Percentiles rank a stretch among this genome's conserved stretches.
Evolutionary conservation across 2,888 invertebrate genomes (phyloP).

Genomic region (Malthinus flaveolus): DNA sequence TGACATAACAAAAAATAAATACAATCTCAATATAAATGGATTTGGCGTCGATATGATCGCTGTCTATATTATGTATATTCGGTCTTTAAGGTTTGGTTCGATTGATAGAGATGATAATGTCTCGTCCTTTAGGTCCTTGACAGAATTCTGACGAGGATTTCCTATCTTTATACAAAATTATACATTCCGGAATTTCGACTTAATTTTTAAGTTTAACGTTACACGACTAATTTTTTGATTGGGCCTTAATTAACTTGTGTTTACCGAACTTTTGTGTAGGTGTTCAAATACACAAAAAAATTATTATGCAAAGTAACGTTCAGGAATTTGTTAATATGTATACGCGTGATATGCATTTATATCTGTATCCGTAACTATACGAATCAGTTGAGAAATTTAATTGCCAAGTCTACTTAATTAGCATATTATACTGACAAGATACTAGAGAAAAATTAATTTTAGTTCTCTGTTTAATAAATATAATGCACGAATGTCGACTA

Average conservation of each 20-base stretch:
- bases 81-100: slow-evolving; percentile 40
- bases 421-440: too few relatives aligned
- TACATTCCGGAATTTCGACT: slow-evolving; percentile 46
- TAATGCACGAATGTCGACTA: too few relatives aligned
- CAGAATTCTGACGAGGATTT: slow-evolving; percentile 49
- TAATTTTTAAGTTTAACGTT: slow-evolving; percentile 4
- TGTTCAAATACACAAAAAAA: slow-evolving; percentile 8
- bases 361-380: too few relatives aligned
- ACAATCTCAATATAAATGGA: slow-evolving; percentile 54
- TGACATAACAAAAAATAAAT: slow-evolving; percentile 50
- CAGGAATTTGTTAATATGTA: too few relatives aligned
- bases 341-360: too few relatives aligned
- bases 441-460: too few relatives aligned
- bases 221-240: slow-evolving; percentile 11
- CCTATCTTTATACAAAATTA: slow-evolving; percentile 47
- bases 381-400: too few relatives aligned
- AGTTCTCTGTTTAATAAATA: too few relatives aligned
- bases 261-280: slow-evolving; percentile 1
- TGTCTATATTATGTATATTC: slow-evolving; percentile 46
- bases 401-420: too few relatives aligned
- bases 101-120: slow-evolving; percentile 49
- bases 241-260: not conserved
- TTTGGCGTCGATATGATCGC: slow-evolving; percentile 51
- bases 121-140: slow-evolving; percentile 44
- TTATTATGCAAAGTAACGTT: not conserved